These are phyloP conservation scores for Centrocercus urophasianus DNA, from an alignment of 2,113 vertebrate genomes.

Conservation along the genomic window DNA sequence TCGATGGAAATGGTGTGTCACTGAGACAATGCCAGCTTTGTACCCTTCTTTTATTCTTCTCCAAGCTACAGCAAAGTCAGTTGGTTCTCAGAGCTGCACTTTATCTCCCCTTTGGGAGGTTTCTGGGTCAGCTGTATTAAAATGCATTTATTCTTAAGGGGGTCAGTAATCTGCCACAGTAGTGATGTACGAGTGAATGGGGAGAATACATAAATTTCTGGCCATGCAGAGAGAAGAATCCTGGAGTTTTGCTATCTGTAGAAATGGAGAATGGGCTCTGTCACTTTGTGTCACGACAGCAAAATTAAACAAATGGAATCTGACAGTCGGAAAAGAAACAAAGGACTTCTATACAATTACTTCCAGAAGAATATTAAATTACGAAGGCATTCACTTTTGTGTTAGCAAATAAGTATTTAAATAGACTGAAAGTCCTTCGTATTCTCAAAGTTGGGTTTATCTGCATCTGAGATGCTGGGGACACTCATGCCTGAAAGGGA, in stretches of 20 bases:
- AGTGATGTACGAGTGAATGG: slow-evolving; percentile 41
- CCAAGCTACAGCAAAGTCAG: slow-evolving; percentile 29
- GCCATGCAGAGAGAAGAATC: slow-evolving; percentile 22
- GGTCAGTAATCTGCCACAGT: slow-evolving; percentile 47
- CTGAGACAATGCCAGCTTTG: not conserved
- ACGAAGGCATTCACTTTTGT: slow-evolving; percentile 29
- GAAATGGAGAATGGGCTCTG: slow-evolving; percentile 2
- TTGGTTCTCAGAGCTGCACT: not conserved
- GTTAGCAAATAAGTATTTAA: slow-evolving; percentile 59
- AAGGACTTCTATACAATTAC: slow-evolving; percentile 67
- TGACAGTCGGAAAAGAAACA: slow-evolving; percentile 66
- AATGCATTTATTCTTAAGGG: slow-evolving; percentile 69
- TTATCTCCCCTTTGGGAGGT: slow-evolving; percentile 57
- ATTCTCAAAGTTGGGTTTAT: slow-evolving; percentile 3
- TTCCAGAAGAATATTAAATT: slow-evolving; percentile 65
- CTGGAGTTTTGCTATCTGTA: slow-evolving; percentile 23
- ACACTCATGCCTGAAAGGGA: not conserved
- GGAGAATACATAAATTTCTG: slow-evolving; percentile 60
- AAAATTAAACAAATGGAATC: slow-evolving; percentile 63
- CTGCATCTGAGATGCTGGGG: not conserved
- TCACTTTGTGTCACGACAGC: slow-evolving; percentile 48
- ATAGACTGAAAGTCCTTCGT: slow-evolving; percentile 9
- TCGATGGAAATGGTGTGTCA: slow-evolving; percentile 24
- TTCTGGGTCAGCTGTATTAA: slow-evolving; percentile 63
- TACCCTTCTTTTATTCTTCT: slow-evolving; percentile 11